Conservation (phyloP, 1,140 invertebrate genomes). For the Cyclargus thomasi region DNA sequence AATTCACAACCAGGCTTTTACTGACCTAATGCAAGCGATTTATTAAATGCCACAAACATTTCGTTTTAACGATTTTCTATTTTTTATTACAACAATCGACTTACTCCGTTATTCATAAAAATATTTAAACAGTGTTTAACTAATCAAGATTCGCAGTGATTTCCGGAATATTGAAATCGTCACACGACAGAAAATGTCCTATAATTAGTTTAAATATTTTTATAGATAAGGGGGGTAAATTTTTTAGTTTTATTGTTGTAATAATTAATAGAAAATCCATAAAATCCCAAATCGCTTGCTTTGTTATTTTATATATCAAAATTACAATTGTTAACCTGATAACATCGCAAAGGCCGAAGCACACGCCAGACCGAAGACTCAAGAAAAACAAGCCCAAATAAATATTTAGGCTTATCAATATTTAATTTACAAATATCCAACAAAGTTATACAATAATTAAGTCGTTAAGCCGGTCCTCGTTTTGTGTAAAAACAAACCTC, state of each 20-base stretch:
- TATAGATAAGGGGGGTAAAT: no score
- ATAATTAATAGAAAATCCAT: no score
- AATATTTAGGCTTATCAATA: not conserved
- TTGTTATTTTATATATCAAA: not conserved
- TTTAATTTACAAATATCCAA: not conserved
- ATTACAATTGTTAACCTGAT: not conserved
- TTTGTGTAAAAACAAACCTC: conserved; percentile 23
- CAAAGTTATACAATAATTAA: not conserved
- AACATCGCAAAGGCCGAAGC: not conserved
- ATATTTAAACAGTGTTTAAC: no score
- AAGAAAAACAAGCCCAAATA: not conserved
- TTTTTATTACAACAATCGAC: no score
- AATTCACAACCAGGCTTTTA: conserved; percentile 50
- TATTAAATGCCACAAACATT: conserved; percentile 26
- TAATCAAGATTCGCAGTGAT: no score
- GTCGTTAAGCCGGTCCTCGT: conserved; percentile 2
- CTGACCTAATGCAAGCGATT: conserved; percentile 22
- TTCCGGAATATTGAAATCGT: no score
- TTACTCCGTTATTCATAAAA: no score
- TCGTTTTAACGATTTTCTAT: not conserved
- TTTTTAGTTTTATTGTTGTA: no score
- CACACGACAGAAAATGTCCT: no score
- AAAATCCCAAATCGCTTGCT: no score
- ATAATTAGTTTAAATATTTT: no score
- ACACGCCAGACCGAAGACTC: not conserved